A percentile compares a stretch with the other conserved stretches of the same genome.
These are phyloP conservation scores for Coendou prehensilis DNA, from an alignment of 2,797 vertebrate species.

Conservation along the genomic window DNA sequence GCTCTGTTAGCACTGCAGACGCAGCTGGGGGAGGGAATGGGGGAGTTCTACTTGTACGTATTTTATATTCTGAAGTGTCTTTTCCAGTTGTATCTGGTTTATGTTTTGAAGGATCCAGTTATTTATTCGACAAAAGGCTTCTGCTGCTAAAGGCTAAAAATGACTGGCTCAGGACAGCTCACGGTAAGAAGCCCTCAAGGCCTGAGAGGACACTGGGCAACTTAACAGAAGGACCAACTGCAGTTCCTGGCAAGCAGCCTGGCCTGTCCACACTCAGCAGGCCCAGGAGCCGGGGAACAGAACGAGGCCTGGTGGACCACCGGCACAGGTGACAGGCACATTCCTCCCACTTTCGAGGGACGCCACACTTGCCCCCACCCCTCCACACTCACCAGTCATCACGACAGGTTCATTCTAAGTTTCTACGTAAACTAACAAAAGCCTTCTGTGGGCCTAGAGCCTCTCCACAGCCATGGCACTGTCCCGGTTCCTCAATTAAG, in stretches of 20 bases:
- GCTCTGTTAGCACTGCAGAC: accelerated
- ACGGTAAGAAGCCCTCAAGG: not conserved
- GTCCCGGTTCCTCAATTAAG: not conserved
- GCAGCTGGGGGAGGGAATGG: accelerated
- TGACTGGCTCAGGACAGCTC: not conserved
- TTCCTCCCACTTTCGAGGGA: not conserved
- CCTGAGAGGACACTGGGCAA: not conserved
- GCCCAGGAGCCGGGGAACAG: not conserved
- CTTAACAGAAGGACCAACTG: not conserved
- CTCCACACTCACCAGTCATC: not conserved
- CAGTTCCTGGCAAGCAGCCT: not conserved
- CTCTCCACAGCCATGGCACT: not conserved
- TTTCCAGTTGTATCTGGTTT: not conserved
- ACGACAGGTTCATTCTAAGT: not conserved
- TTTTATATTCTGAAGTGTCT: not conserved
- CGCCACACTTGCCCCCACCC: accelerated
- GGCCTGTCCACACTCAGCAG: accelerated
- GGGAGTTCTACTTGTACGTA: accelerated
- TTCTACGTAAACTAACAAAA: not conserved
- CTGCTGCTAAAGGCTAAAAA: not conserved
- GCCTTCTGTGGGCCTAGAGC: not conserved
- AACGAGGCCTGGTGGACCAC: not conserved
- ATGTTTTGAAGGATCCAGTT: not conserved
- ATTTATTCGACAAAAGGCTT: not conserved
- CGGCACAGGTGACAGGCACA: accelerated